Percentiles rank a stretch among this genome's conserved stretches.
Evolutionary conservation across 2,113 vertebrate species (phyloP).

Genomic region (Puffinus mauretanicus): DNA sequence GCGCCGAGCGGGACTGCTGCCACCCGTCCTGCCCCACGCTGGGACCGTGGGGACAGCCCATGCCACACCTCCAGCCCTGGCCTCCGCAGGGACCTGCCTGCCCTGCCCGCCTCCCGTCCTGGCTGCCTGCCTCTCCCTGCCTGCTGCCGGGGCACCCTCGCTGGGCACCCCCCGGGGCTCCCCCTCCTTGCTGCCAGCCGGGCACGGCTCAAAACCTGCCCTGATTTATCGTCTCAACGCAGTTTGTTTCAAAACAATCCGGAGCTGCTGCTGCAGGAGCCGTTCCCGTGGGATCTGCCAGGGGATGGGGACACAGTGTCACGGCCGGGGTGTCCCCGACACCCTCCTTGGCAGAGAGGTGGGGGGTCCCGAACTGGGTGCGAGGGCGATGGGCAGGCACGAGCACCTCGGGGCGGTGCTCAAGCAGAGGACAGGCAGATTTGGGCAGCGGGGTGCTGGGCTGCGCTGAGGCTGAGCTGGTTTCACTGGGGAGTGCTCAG

Average conservation of each 20-base stretch:
- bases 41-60: background rate
- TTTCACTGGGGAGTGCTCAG: background rate
- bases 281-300: background rate
- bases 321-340: fast-evolving
- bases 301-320: background rate
- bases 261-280: background rate
- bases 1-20: background rate
- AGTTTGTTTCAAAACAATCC: fast-evolving
- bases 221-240: fast-evolving
- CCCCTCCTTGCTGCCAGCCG: background rate
- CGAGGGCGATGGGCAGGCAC: fast-evolving
- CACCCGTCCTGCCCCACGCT: background rate
- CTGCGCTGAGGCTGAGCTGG: background rate
- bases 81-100: background rate
- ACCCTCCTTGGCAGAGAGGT: fast-evolving
- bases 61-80: background rate
- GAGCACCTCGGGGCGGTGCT: fast-evolving
- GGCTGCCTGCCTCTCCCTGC: background rate
- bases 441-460: background rate
- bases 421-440: background rate
- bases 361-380: fast-evolving
- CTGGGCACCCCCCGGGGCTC: background rate
- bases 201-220: background rate
- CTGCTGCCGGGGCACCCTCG: background rate
- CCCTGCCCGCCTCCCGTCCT: background rate